Evolutionary conservation across 2,113 vertebrate species (phyloP), one percentile per base, ranked within the genome.

Genomic region (Coracopsis vasa): DNA sequence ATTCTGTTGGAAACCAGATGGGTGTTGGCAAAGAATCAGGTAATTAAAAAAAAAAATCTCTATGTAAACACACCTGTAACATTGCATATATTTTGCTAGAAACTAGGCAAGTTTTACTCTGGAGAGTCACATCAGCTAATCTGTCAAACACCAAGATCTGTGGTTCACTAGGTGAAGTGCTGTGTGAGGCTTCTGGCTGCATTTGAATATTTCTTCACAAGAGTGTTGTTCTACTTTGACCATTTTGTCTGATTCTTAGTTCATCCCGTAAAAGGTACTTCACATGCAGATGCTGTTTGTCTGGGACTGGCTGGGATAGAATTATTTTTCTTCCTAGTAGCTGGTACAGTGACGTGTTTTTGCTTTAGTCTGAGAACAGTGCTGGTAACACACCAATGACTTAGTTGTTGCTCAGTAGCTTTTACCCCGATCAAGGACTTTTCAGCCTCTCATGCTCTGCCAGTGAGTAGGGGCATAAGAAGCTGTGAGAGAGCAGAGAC

Each of bases 1-100:
- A 86, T 89, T 99, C 99, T 91, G 98, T 99, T 96, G 99, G 99
- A 95, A 99, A 99, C 96, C 99, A 99, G 95, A 99, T 99, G 98
- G 99, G 99, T 81, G 99, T 99, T 75, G 99, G 99, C 45, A 99
- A 99, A 98, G 99, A 99, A 97, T 99, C 99, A 91, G 99, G 99
- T 99, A 97, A 96, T 79, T 89, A 45, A 64, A 41, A 84, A 33
- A 48, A 35, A 10, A 15, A n/a, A 10, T 82, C 65, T 61, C 50
- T 4, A 60, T 70, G 23, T 17, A 56, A 64, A 64, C 7, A 10
- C 5, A 27, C 19, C 8, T 66, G 20, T 74, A 56, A 33, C 54
- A 1, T 29, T 92, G n/a, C 56, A 74, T 0, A 25, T 71, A 10
- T 33, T 79, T 74, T 73, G 11, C 50, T 42, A 45, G 56, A 54